Evolutionary conservation across 2,888 invertebrate genomes (phyloP).

Genomic region (Pinctada fucata): DNA sequence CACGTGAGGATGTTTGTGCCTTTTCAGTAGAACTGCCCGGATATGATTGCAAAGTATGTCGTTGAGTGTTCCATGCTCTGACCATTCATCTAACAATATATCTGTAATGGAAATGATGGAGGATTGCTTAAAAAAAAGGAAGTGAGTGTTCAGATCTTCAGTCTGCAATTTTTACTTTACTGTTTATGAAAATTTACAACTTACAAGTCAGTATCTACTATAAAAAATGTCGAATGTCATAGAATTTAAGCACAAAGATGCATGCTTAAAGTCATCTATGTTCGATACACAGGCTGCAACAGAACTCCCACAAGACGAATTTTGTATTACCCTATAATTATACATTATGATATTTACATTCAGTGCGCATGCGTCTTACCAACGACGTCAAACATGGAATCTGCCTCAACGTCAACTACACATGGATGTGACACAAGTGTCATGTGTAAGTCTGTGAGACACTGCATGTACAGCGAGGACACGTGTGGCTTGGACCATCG

Average conservation of each 20-base stretch:
- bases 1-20: slow-evolving; percentile 96
- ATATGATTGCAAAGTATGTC: slow-evolving; percentile 81
- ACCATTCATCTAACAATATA: slow-evolving; percentile 56
- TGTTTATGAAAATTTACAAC: no score
- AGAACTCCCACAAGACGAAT: no score
- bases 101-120: slow-evolving; percentile 36
- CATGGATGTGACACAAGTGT: slow-evolving; percentile 52
- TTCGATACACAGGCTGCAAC: no score
- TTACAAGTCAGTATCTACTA: no score
- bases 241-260: no score
- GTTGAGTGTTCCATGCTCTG: slow-evolving; percentile 48
- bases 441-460: slow-evolving; percentile 50
- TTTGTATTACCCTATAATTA: no score
- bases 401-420: slow-evolving; percentile 50
- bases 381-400: slow-evolving; percentile 51
- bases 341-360: no score
- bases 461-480: slow-evolving; percentile 58
- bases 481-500: slow-evolving; percentile 66
- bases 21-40: slow-evolving; percentile 89
- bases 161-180: no score
- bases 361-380: slow-evolving; percentile 39
- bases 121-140: no score
- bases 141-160: no score
- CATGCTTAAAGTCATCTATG: no score
- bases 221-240: no score